Evolutionary conservation across 2,113 vertebrate species (phyloP), one percentile per base, ranked within the genome.

Genomic region (Typhlomys cinereus): DNA sequence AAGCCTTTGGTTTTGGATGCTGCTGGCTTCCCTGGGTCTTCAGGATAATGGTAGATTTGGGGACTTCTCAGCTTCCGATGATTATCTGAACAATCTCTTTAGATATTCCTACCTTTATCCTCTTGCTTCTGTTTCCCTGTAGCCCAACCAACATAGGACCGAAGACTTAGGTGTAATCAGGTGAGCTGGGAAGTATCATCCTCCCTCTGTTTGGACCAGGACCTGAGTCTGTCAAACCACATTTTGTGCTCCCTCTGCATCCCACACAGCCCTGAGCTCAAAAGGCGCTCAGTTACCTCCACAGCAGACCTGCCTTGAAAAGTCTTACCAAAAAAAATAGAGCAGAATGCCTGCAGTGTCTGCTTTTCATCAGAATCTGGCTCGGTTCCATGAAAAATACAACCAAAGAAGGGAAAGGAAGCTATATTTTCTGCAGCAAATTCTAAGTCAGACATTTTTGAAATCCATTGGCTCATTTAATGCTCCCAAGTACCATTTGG

Each of bases 311-410:
- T 31, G 39, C 31, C 71, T 69, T 91, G 29, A 57, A 85, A 94
- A 74, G 31, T 67, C 44, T 80, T 48, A 59, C 74, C 86, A 27
- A 73, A 74, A 46, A 52, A 74, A 50, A 36, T 36, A 69, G 25
- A 44, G 21, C 44, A 76, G 46, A 79, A 81, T 17, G 7, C 34
- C 50, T 83, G n/a, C 29, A 91, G 31, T 41, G 74, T 66, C 70
- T 89, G 46, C 41, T 81, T 87, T 69, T 52, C 54, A 67, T 74
- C 10, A 41, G 57, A 21, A 13, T 4, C 88, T 80, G 74, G 69
- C 94, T 85, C 74, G 18, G 7, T 61, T 85, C 64, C 70, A 88
- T 70, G 41, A 92, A 94, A 95, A 95, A 90, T 41, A 85, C 61
- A 85, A 74, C 61, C 85, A 88, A 75, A 1, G 21, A 74, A 89